phyloP scores from a whole-genome alignment of 2,797 vertebrate species.

The Amblyopsis hoosieri region DNA sequence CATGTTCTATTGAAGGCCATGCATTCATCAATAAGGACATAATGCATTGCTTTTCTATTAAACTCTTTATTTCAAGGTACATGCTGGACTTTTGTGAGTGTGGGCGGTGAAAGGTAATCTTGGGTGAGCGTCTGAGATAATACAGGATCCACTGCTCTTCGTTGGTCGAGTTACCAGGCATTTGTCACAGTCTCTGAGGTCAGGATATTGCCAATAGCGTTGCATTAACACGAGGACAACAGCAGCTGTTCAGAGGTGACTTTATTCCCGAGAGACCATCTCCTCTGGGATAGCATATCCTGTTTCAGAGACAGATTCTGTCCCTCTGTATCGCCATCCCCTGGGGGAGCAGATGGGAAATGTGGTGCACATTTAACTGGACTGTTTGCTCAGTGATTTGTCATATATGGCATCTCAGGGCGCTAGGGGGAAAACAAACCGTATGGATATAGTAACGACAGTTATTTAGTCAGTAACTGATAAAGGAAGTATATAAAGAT shows the following conservation, averaged over 20 bases:
- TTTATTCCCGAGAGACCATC: conserved; percentile 16
- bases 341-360: conserved; percentile 3
- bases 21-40: neutral
- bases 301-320: conserved; percentile 2
- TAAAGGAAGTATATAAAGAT: too few species aligned
- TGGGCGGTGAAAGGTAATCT: neutral
- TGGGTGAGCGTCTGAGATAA: neutral
- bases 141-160: neutral
- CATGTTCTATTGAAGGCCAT: too few species aligned
- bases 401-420: neutral
- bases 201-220: conserved; percentile 11
- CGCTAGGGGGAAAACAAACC: too few species aligned
- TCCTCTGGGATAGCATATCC: conserved; percentile 8
- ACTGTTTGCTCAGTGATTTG: neutral
- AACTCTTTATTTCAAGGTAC: neutral
- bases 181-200: conserved; percentile 50
- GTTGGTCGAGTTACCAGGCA: conserved; percentile 14
- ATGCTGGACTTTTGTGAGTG: neutral
- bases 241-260: conserved; percentile 54
- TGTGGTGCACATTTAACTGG: conserved; percentile 6
- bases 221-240: conserved; percentile 49
- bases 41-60: neutral
- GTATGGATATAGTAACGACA: neutral
- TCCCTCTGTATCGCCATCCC: conserved; percentile 1
- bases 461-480: too few species aligned